Evolutionary conservation across 2,113 vertebrate species (phyloP).

Genomic region (Thomomys bottae): DNA sequence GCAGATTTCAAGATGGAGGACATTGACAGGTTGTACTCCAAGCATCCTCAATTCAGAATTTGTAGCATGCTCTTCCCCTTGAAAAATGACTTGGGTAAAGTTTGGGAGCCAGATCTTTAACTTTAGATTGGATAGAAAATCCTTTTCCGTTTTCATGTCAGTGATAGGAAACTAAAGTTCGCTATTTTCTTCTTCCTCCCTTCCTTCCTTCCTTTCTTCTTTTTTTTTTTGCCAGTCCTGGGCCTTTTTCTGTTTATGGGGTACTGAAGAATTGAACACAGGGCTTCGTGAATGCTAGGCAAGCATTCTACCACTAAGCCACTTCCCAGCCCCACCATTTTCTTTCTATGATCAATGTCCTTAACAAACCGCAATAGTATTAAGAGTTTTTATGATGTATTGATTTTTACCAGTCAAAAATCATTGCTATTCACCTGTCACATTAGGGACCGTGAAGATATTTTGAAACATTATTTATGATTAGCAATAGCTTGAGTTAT

Average conservation of each 20-base stretch:
- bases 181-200: conserved; percentile 22
- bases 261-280: no score
- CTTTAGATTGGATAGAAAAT: neutral
- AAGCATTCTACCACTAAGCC: no score
- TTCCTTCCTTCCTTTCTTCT: no score
- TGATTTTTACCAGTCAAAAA: neutral
- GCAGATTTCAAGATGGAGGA: neutral
- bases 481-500: neutral
- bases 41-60: neutral
- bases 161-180: neutral
- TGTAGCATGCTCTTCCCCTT: no score
- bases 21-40: neutral
- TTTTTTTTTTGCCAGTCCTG: no score
- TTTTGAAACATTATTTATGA: neutral
- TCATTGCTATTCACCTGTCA: neutral
- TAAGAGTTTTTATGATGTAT: neutral
- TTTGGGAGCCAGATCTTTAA: neutral
- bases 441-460: neutral
- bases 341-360: neutral
- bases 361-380: neutral
- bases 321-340: no score
- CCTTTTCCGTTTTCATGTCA: neutral
- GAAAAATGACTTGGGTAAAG: neutral
- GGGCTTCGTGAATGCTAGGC: no score
- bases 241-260: no score